These are phyloP conservation scores for Plotosus lineatus DNA, from an alignment of 2,113 vertebrate species.

Conservation along the genomic window DNA sequence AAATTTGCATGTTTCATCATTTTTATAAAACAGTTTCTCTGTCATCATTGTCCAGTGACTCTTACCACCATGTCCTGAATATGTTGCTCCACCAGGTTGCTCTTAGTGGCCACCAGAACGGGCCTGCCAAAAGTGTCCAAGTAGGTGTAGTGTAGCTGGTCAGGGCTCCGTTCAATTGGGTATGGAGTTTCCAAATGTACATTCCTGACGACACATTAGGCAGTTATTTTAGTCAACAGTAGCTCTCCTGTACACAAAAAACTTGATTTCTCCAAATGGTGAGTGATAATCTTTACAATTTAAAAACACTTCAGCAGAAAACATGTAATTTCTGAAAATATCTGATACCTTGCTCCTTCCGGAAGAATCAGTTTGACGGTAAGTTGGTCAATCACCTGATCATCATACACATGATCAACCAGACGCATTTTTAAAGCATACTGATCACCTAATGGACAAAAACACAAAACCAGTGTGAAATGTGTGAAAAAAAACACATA, in stretches of 20 bases:
- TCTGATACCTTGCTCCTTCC: slow-evolving; percentile 87
- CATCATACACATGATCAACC: slow-evolving; percentile 95
- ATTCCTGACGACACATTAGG: slow-evolving; percentile 71
- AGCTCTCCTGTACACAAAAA: too few species aligned
- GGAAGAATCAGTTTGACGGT: slow-evolving; percentile 94
- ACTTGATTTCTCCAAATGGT: background rate
- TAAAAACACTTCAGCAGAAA: background rate
- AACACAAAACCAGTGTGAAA: background rate
- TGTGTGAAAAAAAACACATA: background rate
- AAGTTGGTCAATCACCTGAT: slow-evolving; percentile 91
- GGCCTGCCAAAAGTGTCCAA: slow-evolving; percentile 96
- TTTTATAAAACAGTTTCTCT: background rate
- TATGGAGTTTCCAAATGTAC: slow-evolving; percentile 94
- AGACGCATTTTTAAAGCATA: slow-evolving; percentile 97
- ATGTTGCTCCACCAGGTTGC: slow-evolving; percentile 95
- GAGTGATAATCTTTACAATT: background rate
- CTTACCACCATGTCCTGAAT: slow-evolving; percentile 97
- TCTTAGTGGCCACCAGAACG: slow-evolving; percentile 91
- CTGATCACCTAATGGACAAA: slow-evolving; percentile 82
- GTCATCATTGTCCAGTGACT: background rate
- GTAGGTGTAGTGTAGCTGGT: slow-evolving; percentile 95
- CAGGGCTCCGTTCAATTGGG: slow-evolving; percentile 79
- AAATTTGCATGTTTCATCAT: background rate
- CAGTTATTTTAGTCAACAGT: background rate
- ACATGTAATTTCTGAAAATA: background rate